Evolutionary conservation across 2,113 vertebrate species (phyloP).

Genomic region (Rhagologus leucostigma): DNA sequence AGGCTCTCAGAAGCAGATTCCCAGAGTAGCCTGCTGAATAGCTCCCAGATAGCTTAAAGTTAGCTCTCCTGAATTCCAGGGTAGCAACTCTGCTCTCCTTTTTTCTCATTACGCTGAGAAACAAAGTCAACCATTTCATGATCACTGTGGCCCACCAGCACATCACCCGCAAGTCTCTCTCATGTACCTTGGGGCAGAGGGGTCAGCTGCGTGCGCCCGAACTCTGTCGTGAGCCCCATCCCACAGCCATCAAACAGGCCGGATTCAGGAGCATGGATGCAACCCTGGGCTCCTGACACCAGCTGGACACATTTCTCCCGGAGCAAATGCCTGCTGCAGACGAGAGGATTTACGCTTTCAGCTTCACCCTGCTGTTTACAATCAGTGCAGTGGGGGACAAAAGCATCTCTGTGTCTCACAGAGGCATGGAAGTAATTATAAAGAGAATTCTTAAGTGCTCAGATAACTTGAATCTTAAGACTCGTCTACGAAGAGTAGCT

Average conservation of each 20-base stretch:
- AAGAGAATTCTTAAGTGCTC: neutral
- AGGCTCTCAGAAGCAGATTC: neutral
- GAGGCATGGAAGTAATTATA: neutral
- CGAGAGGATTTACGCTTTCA: neutral
- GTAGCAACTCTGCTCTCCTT: neutral
- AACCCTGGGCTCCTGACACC: neutral
- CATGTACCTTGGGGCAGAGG: neutral
- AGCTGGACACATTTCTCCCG: fast-evolving
- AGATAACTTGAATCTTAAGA: neutral
- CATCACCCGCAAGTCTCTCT: fast-evolving
- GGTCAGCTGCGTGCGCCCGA: fast-evolving
- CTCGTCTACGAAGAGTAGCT: neutral
- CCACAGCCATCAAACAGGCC: neutral
- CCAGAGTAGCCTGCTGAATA: neutral
- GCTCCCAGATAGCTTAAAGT: neutral
- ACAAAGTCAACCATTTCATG: neutral
- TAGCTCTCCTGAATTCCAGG: neutral
- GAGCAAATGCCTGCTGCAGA: neutral
- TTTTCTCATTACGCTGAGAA: neutral
- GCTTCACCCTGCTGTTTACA: neutral
- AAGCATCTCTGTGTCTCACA: neutral
- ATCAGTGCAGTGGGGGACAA: neutral
- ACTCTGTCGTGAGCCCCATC: fast-evolving
- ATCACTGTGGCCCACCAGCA: neutral
- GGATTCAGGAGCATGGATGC: neutral